Evolutionary conservation across 2,113 vertebrate species (phyloP).

Genomic region (Octodon degus): DNA sequence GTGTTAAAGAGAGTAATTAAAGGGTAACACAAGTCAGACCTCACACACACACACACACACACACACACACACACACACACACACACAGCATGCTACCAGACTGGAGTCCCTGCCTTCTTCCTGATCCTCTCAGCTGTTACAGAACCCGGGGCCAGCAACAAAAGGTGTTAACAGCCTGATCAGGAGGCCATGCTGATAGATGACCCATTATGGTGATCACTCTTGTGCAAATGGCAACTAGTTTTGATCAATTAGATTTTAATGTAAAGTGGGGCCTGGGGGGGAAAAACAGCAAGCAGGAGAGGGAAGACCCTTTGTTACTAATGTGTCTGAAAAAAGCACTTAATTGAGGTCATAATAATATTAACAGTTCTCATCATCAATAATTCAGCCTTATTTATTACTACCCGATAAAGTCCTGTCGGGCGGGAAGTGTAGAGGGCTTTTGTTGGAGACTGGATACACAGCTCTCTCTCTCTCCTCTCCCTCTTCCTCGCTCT

Average conservation of each 20-base stretch:
- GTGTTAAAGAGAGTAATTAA: constrained; percentile 84
- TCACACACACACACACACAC: constrained; percentile 69
- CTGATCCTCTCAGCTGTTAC: constrained; percentile 92
- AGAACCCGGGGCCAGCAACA: constrained; percentile 92
- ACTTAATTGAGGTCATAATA: constrained; percentile 93
- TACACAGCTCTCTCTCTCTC: constrained; percentile 59
- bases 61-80: constrained; percentile 47
- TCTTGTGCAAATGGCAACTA: constrained; percentile 93
- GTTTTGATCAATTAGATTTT: constrained; percentile 95
- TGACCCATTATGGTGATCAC: constrained; percentile 94
- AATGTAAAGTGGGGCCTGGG: constrained; percentile 90
- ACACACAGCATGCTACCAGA: constrained; percentile 87
- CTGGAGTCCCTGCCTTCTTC: constrained; percentile 91
- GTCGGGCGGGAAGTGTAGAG: constrained; percentile 82
- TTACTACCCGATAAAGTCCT: constrained; percentile 86
- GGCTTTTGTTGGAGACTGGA: constrained; percentile 84
- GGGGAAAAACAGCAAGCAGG: constrained; percentile 83
- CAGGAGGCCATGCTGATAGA: constrained; percentile 94
- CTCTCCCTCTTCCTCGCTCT: too few species aligned
- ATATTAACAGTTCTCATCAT: constrained; percentile 90
- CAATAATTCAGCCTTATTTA: constrained; percentile 92
- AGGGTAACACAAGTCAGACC: constrained; percentile 85
- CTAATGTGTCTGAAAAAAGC: constrained; percentile 90
- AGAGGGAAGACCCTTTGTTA: constrained; percentile 89
- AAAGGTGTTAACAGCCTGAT: constrained; percentile 99